A percentile compares a stretch with the other conserved stretches of the same genome.
Conservation (phyloP, 2,888 invertebrate genomes). For the Callimorpha dominula region DNA sequence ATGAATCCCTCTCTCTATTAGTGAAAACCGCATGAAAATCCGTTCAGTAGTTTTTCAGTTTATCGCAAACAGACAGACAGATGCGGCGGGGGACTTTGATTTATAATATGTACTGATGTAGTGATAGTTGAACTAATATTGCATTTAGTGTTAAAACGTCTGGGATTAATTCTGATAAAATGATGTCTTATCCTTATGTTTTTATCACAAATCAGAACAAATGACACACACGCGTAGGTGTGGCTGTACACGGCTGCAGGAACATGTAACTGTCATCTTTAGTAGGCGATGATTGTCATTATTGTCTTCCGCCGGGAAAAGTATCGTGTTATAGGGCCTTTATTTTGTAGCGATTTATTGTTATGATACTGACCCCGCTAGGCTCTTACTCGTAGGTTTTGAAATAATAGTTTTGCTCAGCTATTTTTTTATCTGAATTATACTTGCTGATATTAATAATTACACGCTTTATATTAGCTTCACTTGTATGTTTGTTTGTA, state of each 20-base stretch:
- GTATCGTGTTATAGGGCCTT: constrained; percentile 34
- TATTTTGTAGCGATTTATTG: constrained; percentile 35
- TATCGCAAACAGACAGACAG: no score
- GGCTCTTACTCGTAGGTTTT: background rate
- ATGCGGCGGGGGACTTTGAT: no score
- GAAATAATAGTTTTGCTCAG: constrained; percentile 1
- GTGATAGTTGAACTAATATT: background rate
- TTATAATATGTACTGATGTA: no score
- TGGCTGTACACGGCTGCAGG: constrained; percentile 58
- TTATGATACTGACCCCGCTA: constrained; percentile 34
- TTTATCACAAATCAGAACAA: constrained; percentile 19
- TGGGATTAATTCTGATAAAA: background rate
- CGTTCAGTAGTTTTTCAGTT: no score
- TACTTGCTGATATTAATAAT: background rate
- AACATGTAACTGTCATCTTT: constrained; percentile 54
- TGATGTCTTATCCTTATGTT: constrained; percentile 15
- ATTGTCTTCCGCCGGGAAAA: constrained; percentile 49
- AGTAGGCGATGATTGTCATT: constrained; percentile 57
- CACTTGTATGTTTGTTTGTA: no score
- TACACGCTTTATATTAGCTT: no score
- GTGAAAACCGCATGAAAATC: no score
- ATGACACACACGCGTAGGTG: constrained; percentile 54
- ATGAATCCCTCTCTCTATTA: no score
- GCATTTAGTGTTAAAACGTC: background rate
- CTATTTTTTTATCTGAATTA: background rate